These are phyloP conservation scores for Callipepla californica DNA, from an alignment of 2,113 vertebrate genomes.

Conservation along the genomic window DNA sequence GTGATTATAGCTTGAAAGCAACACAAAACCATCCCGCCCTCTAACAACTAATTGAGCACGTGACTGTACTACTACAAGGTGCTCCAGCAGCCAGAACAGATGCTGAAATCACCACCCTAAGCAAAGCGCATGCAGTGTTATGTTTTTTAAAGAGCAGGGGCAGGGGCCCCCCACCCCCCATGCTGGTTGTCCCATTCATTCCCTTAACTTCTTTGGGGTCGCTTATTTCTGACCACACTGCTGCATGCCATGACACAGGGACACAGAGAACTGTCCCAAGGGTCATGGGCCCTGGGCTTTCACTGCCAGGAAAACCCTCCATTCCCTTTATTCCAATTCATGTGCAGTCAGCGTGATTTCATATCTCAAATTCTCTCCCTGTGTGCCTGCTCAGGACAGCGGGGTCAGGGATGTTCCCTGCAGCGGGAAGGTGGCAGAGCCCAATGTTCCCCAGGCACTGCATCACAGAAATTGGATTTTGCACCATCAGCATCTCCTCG, in stretches of 20 bases:
- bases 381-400: accelerated
- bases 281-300: background rate
- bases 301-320: background rate
- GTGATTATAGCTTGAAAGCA: constrained; percentile 52
- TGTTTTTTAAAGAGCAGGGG: background rate
- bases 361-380: constrained; percentile 12
- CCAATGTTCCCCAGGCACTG: accelerated
- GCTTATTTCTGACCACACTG: background rate
- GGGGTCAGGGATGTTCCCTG: background rate
- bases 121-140: accelerated
- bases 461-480: constrained; percentile 31
- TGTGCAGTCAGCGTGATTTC: background rate
- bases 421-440: background rate
- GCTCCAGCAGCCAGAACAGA: background rate
- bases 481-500: constrained; percentile 8
- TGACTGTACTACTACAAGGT: background rate
- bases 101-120: background rate
- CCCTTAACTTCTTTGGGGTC: background rate
- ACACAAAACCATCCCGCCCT: constrained; percentile 27
- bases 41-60: background rate
- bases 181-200: background rate
- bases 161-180: no score
- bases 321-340: background rate
- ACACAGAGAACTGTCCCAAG: accelerated
- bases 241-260: accelerated